Percentiles rank a stretch among this genome's conserved stretches.
Evolutionary conservation across 2,113 vertebrate genomes (phyloP).

Genomic region (Rhinopomastus cyanomelas): DNA sequence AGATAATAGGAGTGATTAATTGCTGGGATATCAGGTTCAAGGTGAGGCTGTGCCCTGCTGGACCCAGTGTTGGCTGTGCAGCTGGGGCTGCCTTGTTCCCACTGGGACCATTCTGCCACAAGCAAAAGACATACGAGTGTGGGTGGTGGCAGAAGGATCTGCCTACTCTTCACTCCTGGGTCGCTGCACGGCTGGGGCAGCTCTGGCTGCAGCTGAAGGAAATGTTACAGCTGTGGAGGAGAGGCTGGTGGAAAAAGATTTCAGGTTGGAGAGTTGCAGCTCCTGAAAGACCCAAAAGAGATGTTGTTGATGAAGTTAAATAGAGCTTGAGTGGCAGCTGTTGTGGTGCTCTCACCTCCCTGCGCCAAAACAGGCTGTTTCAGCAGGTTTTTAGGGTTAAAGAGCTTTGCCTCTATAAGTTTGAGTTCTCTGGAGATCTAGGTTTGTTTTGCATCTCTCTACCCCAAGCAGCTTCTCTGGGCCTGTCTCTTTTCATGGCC

Average conservation of each 20-base stretch:
- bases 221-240: neutral
- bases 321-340: neutral
- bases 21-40: neutral
- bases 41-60: neutral
- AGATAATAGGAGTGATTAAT: neutral
- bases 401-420: neutral
- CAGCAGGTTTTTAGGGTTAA: neutral
- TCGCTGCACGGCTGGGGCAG: neutral
- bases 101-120: fast-evolving
- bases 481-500: neutral
- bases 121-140: fast-evolving
- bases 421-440: neutral
- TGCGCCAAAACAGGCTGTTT: neutral
- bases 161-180: fast-evolving
- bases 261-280: neutral
- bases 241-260: neutral
- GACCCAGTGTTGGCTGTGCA: neutral
- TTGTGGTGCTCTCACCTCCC: neutral
- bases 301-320: neutral
- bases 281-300: neutral
- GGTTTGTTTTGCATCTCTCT: neutral
- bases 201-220: neutral
- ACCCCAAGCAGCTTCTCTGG: neutral
- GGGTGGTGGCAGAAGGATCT: neutral
- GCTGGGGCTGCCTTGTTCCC: neutral